Evolutionary conservation across 2,797 vertebrate species (phyloP).

Genomic region (Neopelma chrysocephalum): DNA sequence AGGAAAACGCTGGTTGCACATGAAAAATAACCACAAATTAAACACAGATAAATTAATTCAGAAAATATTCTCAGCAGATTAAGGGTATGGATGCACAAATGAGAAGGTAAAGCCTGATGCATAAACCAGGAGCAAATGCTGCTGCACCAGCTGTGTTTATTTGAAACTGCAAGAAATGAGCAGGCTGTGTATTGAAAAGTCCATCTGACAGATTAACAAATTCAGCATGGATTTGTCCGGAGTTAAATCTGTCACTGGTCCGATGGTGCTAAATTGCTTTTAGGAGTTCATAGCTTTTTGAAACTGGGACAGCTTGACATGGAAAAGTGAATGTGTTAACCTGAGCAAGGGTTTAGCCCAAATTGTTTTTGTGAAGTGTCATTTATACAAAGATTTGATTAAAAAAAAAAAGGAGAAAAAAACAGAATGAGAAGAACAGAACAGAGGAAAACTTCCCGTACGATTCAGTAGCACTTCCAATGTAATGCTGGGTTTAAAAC

Average conservation of each 20-base stretch:
- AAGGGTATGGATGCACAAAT: neutral
- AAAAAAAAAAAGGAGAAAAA: accelerated
- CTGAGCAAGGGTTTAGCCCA: neutral
- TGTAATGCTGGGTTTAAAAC: neutral
- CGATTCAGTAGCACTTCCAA: neutral
- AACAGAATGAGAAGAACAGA: neutral
- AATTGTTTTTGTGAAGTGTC: neutral
- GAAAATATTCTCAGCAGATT: conserved; percentile 15
- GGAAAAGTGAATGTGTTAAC: neutral
- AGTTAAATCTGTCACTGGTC: conserved; percentile 19
- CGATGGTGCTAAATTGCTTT: neutral
- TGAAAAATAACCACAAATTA: neutral
- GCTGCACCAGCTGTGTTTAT: neutral
- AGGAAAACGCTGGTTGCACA: neutral
- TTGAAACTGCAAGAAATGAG: neutral
- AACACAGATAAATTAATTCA: neutral
- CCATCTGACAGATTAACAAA: conserved; percentile 47
- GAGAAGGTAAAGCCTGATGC: conserved; percentile 5
- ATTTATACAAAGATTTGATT: neutral
- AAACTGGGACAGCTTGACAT: neutral
- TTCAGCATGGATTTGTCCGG: conserved; percentile 37
- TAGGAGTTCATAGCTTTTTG: conserved; percentile 9
- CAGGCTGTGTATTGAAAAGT: neutral
- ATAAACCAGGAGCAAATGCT: neutral
- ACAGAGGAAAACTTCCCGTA: neutral